A percentile compares a stretch with the other conserved stretches of the same genome.
Conservation (phyloP, 92 coral and sea anemone species). For the Parazoanthus swiftii region DNA sequence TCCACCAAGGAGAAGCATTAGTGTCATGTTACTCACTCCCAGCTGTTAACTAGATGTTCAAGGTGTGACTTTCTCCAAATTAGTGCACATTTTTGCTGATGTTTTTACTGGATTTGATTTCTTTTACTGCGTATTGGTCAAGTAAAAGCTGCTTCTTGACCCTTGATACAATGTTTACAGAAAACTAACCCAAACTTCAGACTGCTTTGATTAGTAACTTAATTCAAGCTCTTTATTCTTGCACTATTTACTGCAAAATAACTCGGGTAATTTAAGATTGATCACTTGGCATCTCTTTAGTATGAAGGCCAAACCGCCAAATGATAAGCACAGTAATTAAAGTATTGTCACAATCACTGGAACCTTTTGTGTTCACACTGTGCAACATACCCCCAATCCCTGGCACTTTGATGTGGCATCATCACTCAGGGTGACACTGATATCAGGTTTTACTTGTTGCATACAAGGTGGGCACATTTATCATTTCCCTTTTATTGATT, state of each 20-base stretch:
- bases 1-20: background rate
- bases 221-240: background rate
- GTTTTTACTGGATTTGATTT: too few species aligned
- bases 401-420: background rate
- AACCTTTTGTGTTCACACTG: background rate
- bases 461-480: background rate
- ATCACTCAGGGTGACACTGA: background rate
- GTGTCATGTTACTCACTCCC: background rate
- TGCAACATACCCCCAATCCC: background rate
- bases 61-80: background rate
- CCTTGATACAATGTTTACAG: background rate
- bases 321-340: background rate
- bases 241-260: constrained; percentile 1
- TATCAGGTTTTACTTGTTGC: background rate
- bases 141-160: background rate
- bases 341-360: background rate
- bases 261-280: background rate
- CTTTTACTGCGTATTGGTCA: background rate
- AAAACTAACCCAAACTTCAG: background rate
- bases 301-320: background rate
- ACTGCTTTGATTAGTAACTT: background rate
- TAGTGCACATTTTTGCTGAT: background rate
- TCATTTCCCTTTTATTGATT: background rate
- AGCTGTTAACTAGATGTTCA: background rate
- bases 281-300: background rate